Conservation (phyloP, 2,797 vertebrate species). For the Crocodylus rhombifer region DNA sequence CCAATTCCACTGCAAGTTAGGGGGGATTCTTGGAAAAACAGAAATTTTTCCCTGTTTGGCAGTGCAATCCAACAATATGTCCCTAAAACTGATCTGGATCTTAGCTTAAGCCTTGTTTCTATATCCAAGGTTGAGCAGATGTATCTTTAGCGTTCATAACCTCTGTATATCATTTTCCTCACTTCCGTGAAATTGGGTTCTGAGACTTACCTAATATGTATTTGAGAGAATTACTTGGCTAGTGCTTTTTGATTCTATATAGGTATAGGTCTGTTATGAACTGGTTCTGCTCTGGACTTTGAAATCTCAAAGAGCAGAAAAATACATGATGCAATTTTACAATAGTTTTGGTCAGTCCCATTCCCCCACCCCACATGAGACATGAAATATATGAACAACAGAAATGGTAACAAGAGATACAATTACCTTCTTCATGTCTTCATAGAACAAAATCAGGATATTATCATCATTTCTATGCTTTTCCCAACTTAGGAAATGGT, state of each 20-base stretch:
- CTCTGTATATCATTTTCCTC: neutral
- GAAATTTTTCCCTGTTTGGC: neutral
- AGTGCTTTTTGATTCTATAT: neutral
- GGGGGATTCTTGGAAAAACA: neutral
- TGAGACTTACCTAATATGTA: neutral
- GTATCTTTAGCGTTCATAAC: too few species aligned
- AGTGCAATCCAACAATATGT: neutral
- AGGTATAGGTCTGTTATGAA: neutral
- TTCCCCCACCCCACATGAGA: neutral
- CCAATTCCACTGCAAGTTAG: neutral
- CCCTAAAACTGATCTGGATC: neutral
- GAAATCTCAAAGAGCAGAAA: neutral
- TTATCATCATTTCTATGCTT: conserved; percentile 74
- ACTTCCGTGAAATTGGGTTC: neutral
- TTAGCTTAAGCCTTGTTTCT: neutral
- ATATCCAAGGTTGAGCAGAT: too few species aligned
- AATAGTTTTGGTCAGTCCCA: neutral
- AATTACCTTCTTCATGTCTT: conserved; percentile 84
- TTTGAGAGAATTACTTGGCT: neutral
- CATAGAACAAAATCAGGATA: conserved; percentile 80
- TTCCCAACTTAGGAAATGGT: conserved; percentile 83
- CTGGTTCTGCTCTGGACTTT: conserved; percentile 5
- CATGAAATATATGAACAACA: neutral
- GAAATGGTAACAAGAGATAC: neutral
- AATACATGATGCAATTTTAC: neutral